Evolutionary conservation across 2,113 vertebrate species (phyloP).

Genomic region (Pygoscelis adeliae): DNA sequence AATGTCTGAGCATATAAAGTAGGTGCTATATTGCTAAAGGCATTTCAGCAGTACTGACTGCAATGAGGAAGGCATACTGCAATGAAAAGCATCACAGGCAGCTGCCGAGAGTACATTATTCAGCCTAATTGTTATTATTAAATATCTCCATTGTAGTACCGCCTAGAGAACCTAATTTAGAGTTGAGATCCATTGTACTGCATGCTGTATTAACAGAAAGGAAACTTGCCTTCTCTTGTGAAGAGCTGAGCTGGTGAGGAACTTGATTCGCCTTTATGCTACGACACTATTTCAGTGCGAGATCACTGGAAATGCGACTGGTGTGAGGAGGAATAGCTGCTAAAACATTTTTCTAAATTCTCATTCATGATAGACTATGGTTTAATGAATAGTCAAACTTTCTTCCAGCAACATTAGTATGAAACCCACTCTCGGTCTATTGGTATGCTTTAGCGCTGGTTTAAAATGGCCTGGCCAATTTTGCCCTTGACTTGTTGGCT

Average conservation of each 20-base stretch:
- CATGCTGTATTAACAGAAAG: not conserved
- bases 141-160: conserved; percentile 13
- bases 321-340: not conserved
- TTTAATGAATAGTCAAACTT: not conserved
- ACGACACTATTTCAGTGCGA: not conserved
- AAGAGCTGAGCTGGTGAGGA: not conserved
- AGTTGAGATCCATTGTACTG: not conserved
- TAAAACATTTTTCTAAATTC: not conserved
- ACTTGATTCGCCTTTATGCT: not conserved
- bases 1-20: not conserved
- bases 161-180: conserved; percentile 9
- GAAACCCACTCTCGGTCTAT: not conserved
- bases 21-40: not conserved
- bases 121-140: conserved; percentile 58
- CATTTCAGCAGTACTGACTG: not conserved
- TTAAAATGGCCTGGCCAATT: not conserved
- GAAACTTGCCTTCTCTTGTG: not conserved
- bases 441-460: not conserved
- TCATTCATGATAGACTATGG: not conserved
- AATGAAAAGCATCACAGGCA: not conserved
- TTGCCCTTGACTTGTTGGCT: not conserved
- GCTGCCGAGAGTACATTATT: not conserved
- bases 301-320: not conserved
- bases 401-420: not conserved
- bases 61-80: not conserved